Evolutionary conservation across 2,888 invertebrate genomes (phyloP), one percentile per base, ranked within the genome.

Genomic region (Liopterus haemorrhoidalis): DNA sequence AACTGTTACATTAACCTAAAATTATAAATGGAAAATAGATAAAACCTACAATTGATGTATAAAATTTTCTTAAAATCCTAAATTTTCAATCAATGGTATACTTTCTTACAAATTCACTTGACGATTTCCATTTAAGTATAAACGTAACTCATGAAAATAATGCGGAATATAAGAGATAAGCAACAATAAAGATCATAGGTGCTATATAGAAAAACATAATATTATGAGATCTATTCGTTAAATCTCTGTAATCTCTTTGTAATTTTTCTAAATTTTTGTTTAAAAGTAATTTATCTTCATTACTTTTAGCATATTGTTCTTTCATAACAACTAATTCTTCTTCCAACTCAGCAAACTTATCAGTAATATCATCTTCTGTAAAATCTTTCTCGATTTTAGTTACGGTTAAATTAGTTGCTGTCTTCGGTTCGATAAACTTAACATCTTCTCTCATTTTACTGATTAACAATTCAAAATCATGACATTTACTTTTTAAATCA

Each of bases 271-370:
- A 71, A 61, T 81, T 78, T 50, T 75, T 70, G 30, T 75, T 70
- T 28, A 84, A 68, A 41, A 74, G 70, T 44, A 76, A 70, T 56
- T 78, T 77, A 57, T 83, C 82, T 18, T 74, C 76, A 56, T 73
- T 70, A 46, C 75, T 78, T 54, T 74, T 73, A 47, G 80, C 79
- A 71, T 81, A 86, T 55, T 80, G 74, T 64, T 84, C 81, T 61
- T 85, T 85, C 50, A 86, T 73, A 36, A 78, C 71, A 44, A 81
- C 79, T 56, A 87, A 68, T 65, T 87, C 85, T 63, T 85, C 83
- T 62, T 83, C 81, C 16, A 85, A 69, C 58, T 77, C 75, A 59
- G 74, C 72, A 59, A 82, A 65, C 60, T 76, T 70, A 19, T 80
- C 76, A n/a, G n/a, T n/a, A 58, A 70, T 69, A 53, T 69, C 69